Base-by-base conservation (phyloP, 30 jellyfish, hydroid and myxozoan species). In the Nemopilema nomurai region DNA sequence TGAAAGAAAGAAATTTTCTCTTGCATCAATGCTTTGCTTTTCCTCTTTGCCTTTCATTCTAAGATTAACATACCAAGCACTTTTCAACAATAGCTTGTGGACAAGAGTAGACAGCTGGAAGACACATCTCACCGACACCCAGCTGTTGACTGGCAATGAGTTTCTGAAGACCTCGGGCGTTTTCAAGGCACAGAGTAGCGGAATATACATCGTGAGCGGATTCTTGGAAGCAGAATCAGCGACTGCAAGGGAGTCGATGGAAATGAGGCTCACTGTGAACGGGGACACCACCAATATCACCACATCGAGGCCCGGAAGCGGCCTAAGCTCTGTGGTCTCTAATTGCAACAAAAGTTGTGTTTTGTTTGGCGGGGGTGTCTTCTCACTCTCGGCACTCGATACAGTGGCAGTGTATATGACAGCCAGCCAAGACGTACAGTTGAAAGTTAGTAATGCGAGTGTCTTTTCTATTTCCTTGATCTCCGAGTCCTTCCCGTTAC, bases 351-450 rank as follows among this genome's bases (percentile, higher is more conserved):
- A 49, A 21, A 77, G 79, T 8, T 93, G 98, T 81, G 53, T 90
- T 19, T 29, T 74, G 65, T 75, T 80, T 41, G 28, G 85, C 17
- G 75, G 94, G 68, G 96, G 84, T 8, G 94, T 81, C 8, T 24
- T 89, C 9, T 49, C 27, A 1, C 65, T 93, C 19, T 23, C 65
- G 66, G 73, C 28, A 29, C 74, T 64, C 1, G 96, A 93, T 53
- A 83, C 88, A 1, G 85, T 93, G 22, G 97, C 91, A 18, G 75
- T 89, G 20, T 88, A 73, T 70, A 85, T 93, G 41, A 80, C 74
- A 28, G 77, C 96, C n/a, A 79, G 74, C 68, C 77, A 70, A 4
- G 84, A 71, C 0, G 63, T 33, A 17, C 74, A 51, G 1, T 30
- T 85, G 22, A 63, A 13, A 31, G 30, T 88, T 18, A 49, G 49